Evolutionary conservation across 2,797 vertebrate species (phyloP).

Genomic region (Tenualosa thibaudeaui): DNA sequence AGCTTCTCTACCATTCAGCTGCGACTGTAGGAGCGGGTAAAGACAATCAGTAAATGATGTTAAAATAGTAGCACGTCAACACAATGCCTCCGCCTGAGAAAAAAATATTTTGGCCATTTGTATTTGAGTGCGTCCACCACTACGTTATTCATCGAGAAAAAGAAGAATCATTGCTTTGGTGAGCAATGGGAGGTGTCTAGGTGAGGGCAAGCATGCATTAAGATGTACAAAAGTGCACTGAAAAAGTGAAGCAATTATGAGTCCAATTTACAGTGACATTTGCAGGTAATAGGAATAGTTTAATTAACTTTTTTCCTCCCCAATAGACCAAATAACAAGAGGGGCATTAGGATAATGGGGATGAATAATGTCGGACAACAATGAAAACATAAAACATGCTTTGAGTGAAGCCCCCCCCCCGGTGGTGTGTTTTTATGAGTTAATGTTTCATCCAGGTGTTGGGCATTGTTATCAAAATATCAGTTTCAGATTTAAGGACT

Average conservation of each 20-base stretch:
- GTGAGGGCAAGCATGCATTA: conserved; percentile 21
- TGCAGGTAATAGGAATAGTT: conserved; percentile 23
- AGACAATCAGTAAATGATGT: neutral
- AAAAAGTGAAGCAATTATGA: conserved; percentile 17
- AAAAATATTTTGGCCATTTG: neutral
- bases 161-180: conserved; percentile 12
- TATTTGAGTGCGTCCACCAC: neutral
- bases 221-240: conserved; percentile 23
- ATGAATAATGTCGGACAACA: conserved; percentile 18
- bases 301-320: conserved; percentile 19
- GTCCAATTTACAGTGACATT: conserved; percentile 27
- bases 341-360: conserved; percentile 23
- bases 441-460: too few species aligned
- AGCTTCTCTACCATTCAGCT: conserved; percentile 36
- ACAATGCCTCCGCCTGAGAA: neutral
- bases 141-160: conserved; percentile 4
- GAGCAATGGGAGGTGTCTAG: neutral
- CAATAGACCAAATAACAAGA: conserved; percentile 22
- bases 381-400: conserved; percentile 2
- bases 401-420: neutral
- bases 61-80: neutral
- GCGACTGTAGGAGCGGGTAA: conserved; percentile 1
- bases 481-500: neutral
- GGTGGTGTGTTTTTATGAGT: neutral
- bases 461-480: conserved; percentile 8